Evolutionary conservation across 2,797 vertebrate species (phyloP), one percentile per base, ranked within the genome.

Genomic region (Enteromius thamalakanensis): DNA sequence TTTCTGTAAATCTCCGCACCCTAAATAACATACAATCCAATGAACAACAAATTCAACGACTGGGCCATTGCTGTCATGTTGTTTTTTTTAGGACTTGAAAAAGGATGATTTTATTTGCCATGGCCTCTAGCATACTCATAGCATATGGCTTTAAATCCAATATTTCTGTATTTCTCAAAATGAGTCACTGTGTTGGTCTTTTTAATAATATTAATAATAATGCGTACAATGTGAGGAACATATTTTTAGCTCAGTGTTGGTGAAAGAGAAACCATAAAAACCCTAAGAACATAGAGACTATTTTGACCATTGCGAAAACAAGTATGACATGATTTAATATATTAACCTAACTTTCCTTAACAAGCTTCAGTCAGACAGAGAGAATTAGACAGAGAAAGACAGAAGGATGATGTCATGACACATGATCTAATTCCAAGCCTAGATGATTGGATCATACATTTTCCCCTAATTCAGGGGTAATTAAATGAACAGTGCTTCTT

Each of bases 391-490:
- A 3, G 55, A 82, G 75, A 47, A 62, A n/a, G 53, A 79, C 47
- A 26, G 19, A 32, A 17, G 7, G 58, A 91, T 95, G 94, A 95
- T 92, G 93, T 95, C 93, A 94, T 92, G 87, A 88, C 91, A 89
- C 90, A 93, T 95, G 94, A 94, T 93, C 91, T 94, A 92, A 95
- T 85, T 93, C 87, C 91, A 92, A 84, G 90, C 92, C 90, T 92
- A 92, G 89, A 92, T 91, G 92, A 95, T 87, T 94, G 90, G 93
- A 94, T 94, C 93, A 93, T 94, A 91, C 90, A 89, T 93, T 94
- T 95, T 93, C 92, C 93, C 91, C 92, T 93, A 93, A 94, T 95
- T 94, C 91, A 71, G 80, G 87, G 91, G 92, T 92, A 87, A 93
- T 94, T 94, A 93, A 93, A 92, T 83, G 90, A 94, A 94, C 92